Conservation (phyloP, 2,113 vertebrate genomes). For the Calyptomena viridis region DNA sequence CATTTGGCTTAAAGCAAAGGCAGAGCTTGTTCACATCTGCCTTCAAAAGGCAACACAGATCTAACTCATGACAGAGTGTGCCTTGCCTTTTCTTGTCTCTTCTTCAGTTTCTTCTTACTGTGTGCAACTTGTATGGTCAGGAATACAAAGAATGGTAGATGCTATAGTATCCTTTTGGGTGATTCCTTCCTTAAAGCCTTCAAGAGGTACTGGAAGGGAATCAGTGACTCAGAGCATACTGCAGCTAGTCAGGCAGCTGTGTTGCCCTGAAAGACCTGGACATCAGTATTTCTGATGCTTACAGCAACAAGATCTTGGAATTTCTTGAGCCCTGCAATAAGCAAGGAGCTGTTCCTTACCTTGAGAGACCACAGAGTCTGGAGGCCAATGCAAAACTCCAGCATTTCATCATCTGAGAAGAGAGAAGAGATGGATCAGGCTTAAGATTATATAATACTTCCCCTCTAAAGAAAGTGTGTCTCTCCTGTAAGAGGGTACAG, state of each 20-base stretch:
- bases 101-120: neutral
- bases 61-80: neutral
- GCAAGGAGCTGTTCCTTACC: slow-evolving; percentile 74
- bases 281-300: neutral
- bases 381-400: slow-evolving; percentile 87
- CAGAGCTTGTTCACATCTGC: neutral
- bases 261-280: neutral
- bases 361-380: slow-evolving; percentile 88
- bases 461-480: neutral
- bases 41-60: neutral
- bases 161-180: neutral
- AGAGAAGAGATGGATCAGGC: slow-evolving; percentile 4
- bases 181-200: neutral
- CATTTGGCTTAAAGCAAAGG: neutral
- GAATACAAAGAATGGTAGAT: neutral
- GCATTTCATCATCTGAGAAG: slow-evolving; percentile 81
- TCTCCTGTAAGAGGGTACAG: neutral
- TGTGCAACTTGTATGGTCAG: neutral
- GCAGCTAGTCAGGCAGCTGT: neutral
- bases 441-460: neutral
- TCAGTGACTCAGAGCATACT: neutral
- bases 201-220: neutral
- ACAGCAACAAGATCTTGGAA: neutral
- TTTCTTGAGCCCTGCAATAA: neutral
- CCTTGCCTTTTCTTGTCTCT: neutral